Evolutionary conservation across 2,888 invertebrate genomes (phyloP).

Genomic region (Noctuana brunneofusca): DNA sequence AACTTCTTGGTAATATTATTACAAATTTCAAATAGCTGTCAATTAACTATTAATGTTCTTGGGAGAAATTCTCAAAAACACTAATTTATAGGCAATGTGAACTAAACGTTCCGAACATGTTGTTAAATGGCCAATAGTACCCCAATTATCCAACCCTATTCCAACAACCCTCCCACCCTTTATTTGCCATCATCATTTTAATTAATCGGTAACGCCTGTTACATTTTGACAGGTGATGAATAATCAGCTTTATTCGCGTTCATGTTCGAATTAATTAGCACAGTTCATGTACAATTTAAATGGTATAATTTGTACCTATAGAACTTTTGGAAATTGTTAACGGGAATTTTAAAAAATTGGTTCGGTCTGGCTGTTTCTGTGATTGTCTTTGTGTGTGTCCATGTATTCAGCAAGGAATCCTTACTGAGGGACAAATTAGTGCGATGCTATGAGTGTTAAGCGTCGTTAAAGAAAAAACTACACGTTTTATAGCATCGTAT

Average conservation of each 20-base stretch:
- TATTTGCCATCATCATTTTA: slow-evolving; percentile 20
- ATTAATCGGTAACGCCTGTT: slow-evolving; percentile 20
- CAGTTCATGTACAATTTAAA: slow-evolving; percentile 13
- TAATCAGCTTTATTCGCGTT: slow-evolving; percentile 17
- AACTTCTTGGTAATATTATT: no score
- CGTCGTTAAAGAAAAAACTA: no score
- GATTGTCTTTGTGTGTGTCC: no score
- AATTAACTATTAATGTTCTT: no score
- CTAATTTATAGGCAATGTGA: background rate
- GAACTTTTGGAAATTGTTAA: background rate
- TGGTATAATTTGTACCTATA: background rate
- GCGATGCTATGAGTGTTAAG: no score
- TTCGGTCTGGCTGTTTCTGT: background rate
- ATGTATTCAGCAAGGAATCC: no score
- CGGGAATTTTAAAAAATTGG: no score
- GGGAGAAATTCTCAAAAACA: background rate
- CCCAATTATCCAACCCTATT: slow-evolving; percentile 7
- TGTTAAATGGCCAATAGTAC: background rate
- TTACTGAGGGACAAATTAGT: no score
- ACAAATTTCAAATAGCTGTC: no score
- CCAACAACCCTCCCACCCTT: slow-evolving; percentile 4
- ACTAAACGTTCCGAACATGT: background rate
- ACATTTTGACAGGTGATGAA: slow-evolving; percentile 16
- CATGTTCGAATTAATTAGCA: slow-evolving; percentile 17
- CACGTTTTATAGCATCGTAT: no score